Evolutionary conservation across 2,888 invertebrate species (phyloP).

Genomic region (Diachrysia chrysitis): DNA sequence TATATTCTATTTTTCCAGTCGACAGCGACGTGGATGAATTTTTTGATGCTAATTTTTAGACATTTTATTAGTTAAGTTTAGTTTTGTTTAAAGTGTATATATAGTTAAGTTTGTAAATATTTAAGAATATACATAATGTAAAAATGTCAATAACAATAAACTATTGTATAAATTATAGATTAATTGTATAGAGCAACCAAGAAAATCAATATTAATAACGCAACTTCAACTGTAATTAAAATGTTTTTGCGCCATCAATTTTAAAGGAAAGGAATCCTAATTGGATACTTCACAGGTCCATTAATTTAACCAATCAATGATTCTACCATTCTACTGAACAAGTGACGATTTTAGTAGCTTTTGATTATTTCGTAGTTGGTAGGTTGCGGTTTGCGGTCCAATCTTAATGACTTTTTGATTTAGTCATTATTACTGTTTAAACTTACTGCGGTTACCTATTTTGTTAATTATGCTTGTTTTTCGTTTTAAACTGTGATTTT

Average conservation of each 20-base stretch:
- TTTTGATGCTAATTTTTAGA: too few species aligned
- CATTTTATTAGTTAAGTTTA: too few species aligned
- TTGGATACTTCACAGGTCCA: conserved; percentile 37
- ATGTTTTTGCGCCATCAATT: conserved; percentile 13
- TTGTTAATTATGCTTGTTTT: conserved; percentile 22
- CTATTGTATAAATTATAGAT: too few species aligned
- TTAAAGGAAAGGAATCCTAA: conserved; percentile 17
- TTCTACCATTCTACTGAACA: conserved; percentile 42
- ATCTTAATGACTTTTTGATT: conserved; percentile 59
- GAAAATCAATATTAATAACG: not conserved
- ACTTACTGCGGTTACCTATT: conserved; percentile 32
- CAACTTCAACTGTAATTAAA: conserved; percentile 20
- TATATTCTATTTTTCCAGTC: too few species aligned
- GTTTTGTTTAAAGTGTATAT: too few species aligned
- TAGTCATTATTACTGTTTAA: conserved; percentile 40
- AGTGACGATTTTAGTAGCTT: conserved; percentile 56
- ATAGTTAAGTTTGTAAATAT: too few species aligned
- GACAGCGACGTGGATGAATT: too few species aligned
- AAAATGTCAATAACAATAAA: too few species aligned
- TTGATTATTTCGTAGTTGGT: conserved; percentile 59
- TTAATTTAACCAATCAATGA: conserved; percentile 69
- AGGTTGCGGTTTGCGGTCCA: conserved; percentile 34
- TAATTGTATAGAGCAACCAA: too few species aligned
- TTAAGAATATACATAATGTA: too few species aligned
- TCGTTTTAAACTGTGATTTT: not conserved